Percentiles rank a stretch among this genome's conserved stretches.
Evolutionary conservation across 2,113 vertebrate species (phyloP).

Genomic region (Gnathonemus longibarbis): DNA sequence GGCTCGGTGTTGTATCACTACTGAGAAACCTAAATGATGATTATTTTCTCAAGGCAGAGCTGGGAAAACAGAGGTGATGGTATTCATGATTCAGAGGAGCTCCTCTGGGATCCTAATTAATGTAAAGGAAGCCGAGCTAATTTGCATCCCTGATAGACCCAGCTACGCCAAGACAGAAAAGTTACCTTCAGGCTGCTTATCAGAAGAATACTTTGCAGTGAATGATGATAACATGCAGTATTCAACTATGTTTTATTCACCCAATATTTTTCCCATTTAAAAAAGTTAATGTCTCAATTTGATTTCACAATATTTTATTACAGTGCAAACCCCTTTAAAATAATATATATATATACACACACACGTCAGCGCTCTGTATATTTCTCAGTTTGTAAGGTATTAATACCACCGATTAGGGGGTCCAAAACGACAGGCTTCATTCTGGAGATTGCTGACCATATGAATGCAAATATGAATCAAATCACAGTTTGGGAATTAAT

Average conservation of each 20-base stretch:
- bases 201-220: constrained; percentile 9
- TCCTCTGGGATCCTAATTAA: constrained; percentile 61
- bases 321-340: not conserved
- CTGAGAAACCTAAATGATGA: constrained; percentile 1
- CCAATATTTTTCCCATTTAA: not conserved
- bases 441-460: not conserved
- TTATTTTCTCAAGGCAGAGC: not conserved
- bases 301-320: constrained; percentile 10
- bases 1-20: not conserved
- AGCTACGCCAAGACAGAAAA: constrained; percentile 23
- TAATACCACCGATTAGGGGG: not conserved
- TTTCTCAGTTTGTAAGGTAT: not conserved
- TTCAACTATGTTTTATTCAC: not conserved
- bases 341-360: not conserved
- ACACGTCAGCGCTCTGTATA: not conserved
- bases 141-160: constrained; percentile 61
- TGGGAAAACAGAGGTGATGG: constrained; percentile 25
- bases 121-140: constrained; percentile 57
- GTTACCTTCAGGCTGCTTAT: constrained; percentile 27
- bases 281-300: constrained; percentile 34
- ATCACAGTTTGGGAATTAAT: not conserved
- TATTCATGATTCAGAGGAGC: constrained; percentile 39
- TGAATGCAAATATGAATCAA: not conserved
- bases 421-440: not conserved
- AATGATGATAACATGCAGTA: constrained; percentile 3